These are phyloP conservation scores for Lasioglossum leucozonium DNA, from an alignment of 2,888 invertebrate species.

Conservation along the genomic window DNA sequence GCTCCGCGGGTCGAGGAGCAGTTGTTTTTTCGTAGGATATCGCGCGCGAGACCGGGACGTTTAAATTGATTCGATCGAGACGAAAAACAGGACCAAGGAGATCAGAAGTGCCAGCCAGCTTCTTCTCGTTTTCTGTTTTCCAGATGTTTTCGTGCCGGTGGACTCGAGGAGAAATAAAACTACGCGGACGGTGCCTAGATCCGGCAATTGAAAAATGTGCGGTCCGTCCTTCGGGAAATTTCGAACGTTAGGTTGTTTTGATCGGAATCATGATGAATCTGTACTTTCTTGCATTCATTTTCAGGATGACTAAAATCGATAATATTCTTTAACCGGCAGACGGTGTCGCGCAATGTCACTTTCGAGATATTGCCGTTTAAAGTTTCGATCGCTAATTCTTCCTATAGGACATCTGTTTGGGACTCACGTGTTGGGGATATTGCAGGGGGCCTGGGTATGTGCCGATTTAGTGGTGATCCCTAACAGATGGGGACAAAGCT, in stretches of 20 bases:
- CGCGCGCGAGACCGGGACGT: constrained; percentile 20
- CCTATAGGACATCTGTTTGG: no score
- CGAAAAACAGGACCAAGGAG: not conserved
- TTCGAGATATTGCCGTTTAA: no score
- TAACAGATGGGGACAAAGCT: no score
- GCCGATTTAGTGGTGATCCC: no score
- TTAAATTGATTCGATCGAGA: constrained; percentile 35
- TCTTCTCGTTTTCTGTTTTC: not conserved
- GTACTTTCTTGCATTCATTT: not conserved
- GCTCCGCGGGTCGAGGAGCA: not conserved
- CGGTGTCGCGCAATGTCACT: no score
- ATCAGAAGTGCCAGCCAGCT: not conserved
- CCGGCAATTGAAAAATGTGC: not conserved
- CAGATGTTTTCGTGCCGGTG: not conserved
- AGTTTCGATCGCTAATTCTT: no score
- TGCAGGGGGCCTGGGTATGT: no score
- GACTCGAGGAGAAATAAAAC: not conserved
- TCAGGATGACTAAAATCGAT: no score
- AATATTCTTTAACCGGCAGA: no score
- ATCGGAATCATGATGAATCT: not conserved
- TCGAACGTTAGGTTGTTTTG: not conserved
- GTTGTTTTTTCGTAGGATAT: constrained; percentile 34
- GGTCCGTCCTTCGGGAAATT: not conserved
- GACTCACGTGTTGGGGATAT: no score
- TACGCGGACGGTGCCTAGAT: not conserved